These are phyloP conservation scores for Lineus longissimus DNA, from an alignment of 1,140 invertebrate genomes.

Conservation along the genomic window DNA sequence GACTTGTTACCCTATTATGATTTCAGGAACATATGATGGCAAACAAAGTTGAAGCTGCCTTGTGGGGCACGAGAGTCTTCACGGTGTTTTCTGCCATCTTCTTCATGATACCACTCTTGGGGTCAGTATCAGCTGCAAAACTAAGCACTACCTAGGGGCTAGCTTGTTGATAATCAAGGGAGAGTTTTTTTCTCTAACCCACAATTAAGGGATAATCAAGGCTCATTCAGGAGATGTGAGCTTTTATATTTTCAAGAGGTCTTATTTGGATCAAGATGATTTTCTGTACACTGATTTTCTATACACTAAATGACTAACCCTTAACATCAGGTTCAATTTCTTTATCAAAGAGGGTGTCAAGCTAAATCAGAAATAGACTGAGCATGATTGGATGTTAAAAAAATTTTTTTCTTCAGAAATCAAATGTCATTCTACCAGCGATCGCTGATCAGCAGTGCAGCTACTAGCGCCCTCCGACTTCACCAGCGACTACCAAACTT, in stretches of 20 bases:
- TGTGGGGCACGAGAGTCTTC: constrained; percentile 78
- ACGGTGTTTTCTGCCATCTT: constrained; percentile 77
- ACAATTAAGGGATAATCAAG: background rate
- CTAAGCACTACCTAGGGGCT: too few species aligned
- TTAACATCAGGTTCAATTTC: too few species aligned
- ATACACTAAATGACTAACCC: too few species aligned
- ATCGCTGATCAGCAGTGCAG: constrained; percentile 84
- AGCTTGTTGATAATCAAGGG: constrained; percentile 14
- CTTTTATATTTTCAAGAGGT: too few species aligned
- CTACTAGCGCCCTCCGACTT: constrained; percentile 85
- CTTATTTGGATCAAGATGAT: too few species aligned
- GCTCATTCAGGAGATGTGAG: constrained; percentile 9
- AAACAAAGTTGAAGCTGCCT: constrained; percentile 78
- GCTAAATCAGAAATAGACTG: background rate
- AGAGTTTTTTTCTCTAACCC: constrained; percentile 5
- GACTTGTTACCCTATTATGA: background rate
- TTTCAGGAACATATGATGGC: constrained; percentile 63
- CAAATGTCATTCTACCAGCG: constrained; percentile 80
- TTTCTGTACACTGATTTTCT: too few species aligned
- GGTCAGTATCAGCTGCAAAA: constrained; percentile 60
- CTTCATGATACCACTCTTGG: constrained; percentile 84
- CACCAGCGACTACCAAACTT: constrained; percentile 85
- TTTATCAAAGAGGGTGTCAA: too few species aligned
- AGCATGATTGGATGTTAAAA: background rate
- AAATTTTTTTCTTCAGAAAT: background rate